Evolutionary conservation across 2,888 invertebrate genomes (phyloP), one percentile per base, ranked within the genome.

Genomic region (Lepas anatifera): DNA sequence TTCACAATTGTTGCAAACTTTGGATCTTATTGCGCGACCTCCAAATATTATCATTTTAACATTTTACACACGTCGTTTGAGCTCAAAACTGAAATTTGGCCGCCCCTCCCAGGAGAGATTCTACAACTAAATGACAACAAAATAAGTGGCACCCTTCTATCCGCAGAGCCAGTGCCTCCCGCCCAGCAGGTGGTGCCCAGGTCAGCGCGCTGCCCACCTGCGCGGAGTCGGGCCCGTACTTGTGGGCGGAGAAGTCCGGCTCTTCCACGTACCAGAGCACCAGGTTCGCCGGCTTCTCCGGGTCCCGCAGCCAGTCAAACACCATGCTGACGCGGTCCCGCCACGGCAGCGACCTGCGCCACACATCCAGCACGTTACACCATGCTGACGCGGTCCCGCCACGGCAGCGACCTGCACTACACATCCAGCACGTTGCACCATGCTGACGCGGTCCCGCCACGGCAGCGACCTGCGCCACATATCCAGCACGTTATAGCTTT

Each of bases 211-310:
- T n/a, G n/a, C 58, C 35, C 32, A 74, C 72, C 43, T 76, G 70
- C 2, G 68, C 25, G 18, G 75, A 75, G 68, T 75, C 70, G 1
- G 77, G 76, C 3, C 77, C 75, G 58, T 70, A 74, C 2, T n/a
- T 46, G 70, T 74, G 74, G 6, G 71, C 74, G 2, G 48, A 46
- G 2, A 22, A 29, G 68, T 74, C 74, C 6, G 74, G 74, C 43
- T 74, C 67, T 3, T 71, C 69, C 39, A 71, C 67, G 68, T 74
- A 74, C 22, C 73, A 35, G 69, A 73, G 70, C 22, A 74, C 67
- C 25, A 73, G 68, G 69, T 74, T 74, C 68, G 72, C 74, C 16
- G 73, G 74, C 11, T 48, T 39, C 29, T 68, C 67, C 18, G 64
- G 25, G 48, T 72, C 35, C 35, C 71, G 71, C 25, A 72, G 37